Conservation (phyloP, 2,888 invertebrate genomes). For the Biston stratarius region DNA sequence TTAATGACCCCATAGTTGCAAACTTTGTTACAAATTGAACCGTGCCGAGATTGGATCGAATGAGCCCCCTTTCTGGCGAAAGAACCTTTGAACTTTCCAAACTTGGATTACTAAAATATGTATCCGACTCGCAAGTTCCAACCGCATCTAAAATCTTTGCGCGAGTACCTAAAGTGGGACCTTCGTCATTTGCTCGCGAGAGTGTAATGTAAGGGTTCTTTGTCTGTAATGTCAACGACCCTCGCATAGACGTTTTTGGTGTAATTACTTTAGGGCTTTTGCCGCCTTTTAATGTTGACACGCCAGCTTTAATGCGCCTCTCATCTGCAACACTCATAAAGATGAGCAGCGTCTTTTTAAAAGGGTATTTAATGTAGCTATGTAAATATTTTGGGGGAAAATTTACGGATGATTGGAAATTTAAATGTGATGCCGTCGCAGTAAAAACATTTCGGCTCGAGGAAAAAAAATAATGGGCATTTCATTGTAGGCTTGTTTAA, state of each 20-base stretch:
- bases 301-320: slow-evolving; percentile 52
- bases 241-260: slow-evolving; percentile 53
- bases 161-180: slow-evolving; percentile 29
- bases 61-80: slow-evolving; percentile 34
- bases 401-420: slow-evolving; percentile 26
- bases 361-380: slow-evolving; percentile 9
- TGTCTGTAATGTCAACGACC: slow-evolving; percentile 45
- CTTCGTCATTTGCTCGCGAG: slow-evolving; percentile 29
- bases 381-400: slow-evolving; percentile 24
- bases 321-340: slow-evolving; percentile 52
- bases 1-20: slow-evolving; percentile 55
- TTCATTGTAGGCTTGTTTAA: slow-evolving; percentile 23
- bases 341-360: slow-evolving; percentile 42
- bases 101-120: slow-evolving; percentile 35
- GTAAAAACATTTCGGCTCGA: slow-evolving; percentile 17
- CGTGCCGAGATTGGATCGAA: slow-evolving; percentile 37
- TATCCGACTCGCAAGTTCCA: slow-evolving; percentile 11
- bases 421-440: slow-evolving; percentile 16
- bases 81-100: slow-evolving; percentile 37
- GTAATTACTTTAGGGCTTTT: slow-evolving; percentile 59
- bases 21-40: slow-evolving; percentile 47
- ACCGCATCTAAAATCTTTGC: slow-evolving; percentile 27
- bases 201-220: slow-evolving; percentile 33
- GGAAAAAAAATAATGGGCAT: slow-evolving; percentile 8
- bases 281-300: slow-evolving; percentile 58